phyloP scores from a whole-genome alignment of 2,888 invertebrate species.

The Glyphotaelius pellucidus region DNA sequence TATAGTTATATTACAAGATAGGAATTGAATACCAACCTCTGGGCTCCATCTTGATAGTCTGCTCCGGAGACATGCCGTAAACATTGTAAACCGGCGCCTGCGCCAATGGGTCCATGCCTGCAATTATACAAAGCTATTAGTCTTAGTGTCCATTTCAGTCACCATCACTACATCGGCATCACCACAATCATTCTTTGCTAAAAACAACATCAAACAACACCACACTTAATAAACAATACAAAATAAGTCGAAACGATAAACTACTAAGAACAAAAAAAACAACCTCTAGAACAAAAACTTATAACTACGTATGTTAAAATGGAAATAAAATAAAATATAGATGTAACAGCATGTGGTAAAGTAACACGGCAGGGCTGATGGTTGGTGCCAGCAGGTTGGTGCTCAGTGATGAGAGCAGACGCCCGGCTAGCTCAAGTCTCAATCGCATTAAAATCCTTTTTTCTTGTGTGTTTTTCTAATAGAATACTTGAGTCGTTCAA shows the following conservation, averaged over 20 bases:
- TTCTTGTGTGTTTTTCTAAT: too few species aligned
- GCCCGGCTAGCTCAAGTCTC: too few species aligned
- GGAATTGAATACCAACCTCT: slow-evolving; percentile 68
- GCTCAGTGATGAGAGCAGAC: too few species aligned
- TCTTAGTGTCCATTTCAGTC: not conserved
- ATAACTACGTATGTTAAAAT: not conserved
- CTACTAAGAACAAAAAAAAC: too few species aligned
- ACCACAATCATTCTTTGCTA: not conserved
- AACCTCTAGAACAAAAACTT: not conserved
- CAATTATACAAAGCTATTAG: slow-evolving; percentile 19
- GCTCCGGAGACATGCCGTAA: slow-evolving; percentile 63
- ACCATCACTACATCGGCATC: too few species aligned
- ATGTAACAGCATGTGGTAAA: too few species aligned
- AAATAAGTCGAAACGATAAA: not conserved
- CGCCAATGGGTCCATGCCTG: slow-evolving; percentile 61
- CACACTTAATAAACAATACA: not conserved
- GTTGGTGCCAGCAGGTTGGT: too few species aligned
- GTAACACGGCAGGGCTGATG: too few species aligned
- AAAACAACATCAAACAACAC: not conserved
- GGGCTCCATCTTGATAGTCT: slow-evolving; percentile 71
- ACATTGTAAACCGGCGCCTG: slow-evolving; percentile 59
- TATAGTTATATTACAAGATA: not conserved
- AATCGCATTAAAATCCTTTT: too few species aligned
- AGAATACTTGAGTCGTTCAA: too few species aligned
- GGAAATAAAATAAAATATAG: too few species aligned